A percentile compares a stretch with the other conserved stretches of the same genome.
Evolutionary conservation across 2,797 vertebrate genomes (phyloP).

Genomic region (Sparus aurata): DNA sequence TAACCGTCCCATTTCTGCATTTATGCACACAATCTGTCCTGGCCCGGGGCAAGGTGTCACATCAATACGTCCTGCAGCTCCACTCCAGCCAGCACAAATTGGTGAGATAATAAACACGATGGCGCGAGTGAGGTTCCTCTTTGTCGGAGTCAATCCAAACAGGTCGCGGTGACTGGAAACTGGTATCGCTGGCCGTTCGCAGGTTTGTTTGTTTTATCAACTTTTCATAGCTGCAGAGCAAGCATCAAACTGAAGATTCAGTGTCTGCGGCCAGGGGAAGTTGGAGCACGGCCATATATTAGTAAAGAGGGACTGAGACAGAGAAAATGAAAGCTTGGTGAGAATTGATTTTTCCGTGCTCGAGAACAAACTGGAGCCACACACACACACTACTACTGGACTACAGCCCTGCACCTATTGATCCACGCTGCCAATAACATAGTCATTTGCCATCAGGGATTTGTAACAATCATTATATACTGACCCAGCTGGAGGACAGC

Average conservation of each 20-base stretch:
- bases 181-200: constrained; percentile 24
- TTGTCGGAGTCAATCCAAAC: constrained; percentile 64
- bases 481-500: constrained; percentile 71
- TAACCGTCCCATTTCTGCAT: constrained; percentile 66
- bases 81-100: constrained; percentile 60
- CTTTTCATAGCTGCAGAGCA: constrained; percentile 31
- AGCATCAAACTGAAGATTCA: constrained; percentile 38
- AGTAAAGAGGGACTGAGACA: constrained; percentile 41
- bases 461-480: constrained; percentile 77
- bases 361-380: constrained; percentile 64
- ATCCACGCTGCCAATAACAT: constrained; percentile 79
- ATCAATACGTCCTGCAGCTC: constrained; percentile 69
- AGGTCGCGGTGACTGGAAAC: constrained; percentile 27
- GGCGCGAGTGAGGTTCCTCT: constrained; percentile 44
- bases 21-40: constrained; percentile 63
- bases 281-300: constrained; percentile 52
- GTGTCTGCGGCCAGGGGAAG: constrained; percentile 27
- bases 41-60: constrained; percentile 71
- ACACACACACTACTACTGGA: constrained; percentile 54
- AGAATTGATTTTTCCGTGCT: constrained; percentile 79
- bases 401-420: constrained; percentile 75
- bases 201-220: constrained; percentile 33
- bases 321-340: constrained; percentile 72
- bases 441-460: constrained; percentile 80
- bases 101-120: constrained; percentile 67